Conservation (phyloP, 2,113 vertebrate species). For the Poicephalus gulielmi region DNA sequence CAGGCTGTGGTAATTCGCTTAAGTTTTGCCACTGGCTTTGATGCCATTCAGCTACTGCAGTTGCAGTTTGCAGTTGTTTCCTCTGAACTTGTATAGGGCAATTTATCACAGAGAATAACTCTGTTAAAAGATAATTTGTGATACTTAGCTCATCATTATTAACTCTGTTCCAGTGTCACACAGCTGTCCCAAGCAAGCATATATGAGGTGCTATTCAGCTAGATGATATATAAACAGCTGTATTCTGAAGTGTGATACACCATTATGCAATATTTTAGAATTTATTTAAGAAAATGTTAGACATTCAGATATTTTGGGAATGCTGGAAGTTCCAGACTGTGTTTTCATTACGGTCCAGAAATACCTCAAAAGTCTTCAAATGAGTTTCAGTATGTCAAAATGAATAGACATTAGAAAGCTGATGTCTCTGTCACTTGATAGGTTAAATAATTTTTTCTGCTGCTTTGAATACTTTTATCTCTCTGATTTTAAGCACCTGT, state of each 20-base stretch:
- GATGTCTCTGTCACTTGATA: neutral
- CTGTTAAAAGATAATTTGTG: conserved; percentile 51
- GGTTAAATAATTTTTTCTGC: neutral
- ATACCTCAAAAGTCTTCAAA: neutral
- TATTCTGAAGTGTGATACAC: neutral
- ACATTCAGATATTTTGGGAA: neutral
- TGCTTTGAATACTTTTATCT: neutral
- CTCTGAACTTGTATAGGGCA: conserved; percentile 1
- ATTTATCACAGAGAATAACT: neutral
- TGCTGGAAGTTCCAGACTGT: neutral
- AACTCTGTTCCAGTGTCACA: neutral
- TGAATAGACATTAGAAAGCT: accelerated
- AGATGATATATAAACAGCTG: neutral
- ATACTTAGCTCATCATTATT: neutral
- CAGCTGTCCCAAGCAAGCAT: neutral
- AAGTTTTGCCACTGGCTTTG: neutral
- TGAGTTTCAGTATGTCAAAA: neutral
- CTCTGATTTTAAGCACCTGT: neutral
- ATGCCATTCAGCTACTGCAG: neutral
- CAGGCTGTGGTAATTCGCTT: conserved; percentile 17
- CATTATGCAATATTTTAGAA: neutral
- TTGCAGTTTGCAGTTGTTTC: neutral
- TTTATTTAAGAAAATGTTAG: neutral
- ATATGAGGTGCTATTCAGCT: neutral
- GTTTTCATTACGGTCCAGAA: neutral